These are phyloP conservation scores for Halcyon senegalensis DNA, from an alignment of 2,113 vertebrate species.

Conservation along the genomic window DNA sequence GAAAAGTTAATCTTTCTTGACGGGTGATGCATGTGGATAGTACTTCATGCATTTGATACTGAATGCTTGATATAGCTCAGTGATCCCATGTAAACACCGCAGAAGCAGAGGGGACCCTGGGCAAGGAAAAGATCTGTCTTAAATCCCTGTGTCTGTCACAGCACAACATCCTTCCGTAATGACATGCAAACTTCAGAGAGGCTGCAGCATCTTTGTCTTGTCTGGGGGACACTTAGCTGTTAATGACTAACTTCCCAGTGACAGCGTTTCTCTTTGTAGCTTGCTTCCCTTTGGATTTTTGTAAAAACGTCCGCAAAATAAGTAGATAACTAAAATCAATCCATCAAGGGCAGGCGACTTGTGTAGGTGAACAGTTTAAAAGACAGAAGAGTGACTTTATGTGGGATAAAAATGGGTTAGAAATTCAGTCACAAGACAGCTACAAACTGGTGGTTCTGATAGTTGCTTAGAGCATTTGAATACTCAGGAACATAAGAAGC, in stretches of 20 bases:
- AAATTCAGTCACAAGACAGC: background rate
- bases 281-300: background rate
- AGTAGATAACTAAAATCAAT: conserved; percentile 33
- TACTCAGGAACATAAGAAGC: background rate
- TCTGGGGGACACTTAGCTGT: conserved; percentile 1
- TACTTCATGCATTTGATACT: conserved; percentile 43
- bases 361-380: conserved; percentile 28
- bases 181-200: conserved; percentile 23
- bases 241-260: conserved; percentile 48
- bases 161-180: background rate
- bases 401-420: background rate
- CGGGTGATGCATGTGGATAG: conserved; percentile 35
- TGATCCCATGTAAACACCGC: conserved; percentile 31
- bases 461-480: background rate
- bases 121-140: conserved; percentile 43
- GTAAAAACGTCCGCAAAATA: background rate
- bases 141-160: conserved; percentile 23
- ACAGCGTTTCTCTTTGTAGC: background rate
- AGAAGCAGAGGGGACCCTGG: conserved; percentile 1
- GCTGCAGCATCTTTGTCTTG: conserved; percentile 15
- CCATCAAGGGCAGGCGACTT: background rate
- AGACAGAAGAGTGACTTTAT: background rate
- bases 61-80: conserved; percentile 52
- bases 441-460: background rate
- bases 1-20: conserved; percentile 69